Evolutionary conservation across 2,888 invertebrate genomes (phyloP), one percentile per base, ranked within the genome.

Genomic region (Tortrix viridana): DNA sequence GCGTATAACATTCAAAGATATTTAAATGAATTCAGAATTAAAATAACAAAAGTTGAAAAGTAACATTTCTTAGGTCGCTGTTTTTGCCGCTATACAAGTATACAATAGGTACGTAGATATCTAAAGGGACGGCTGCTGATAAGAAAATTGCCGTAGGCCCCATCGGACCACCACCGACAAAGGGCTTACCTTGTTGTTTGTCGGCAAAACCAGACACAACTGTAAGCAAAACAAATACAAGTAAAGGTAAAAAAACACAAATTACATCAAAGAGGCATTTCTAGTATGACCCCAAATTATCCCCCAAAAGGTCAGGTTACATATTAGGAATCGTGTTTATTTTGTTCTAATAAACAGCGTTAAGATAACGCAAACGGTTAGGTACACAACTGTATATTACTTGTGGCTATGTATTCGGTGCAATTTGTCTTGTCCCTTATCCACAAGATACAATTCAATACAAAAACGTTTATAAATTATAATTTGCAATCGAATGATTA

Each of bases 101-200:
- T 62, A 64, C 43, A 43, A 55, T 65, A 63, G 63, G 52, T 59
- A 56, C 58, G 61, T 64, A 60, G 56, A 65, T 62, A 66, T 65
- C 64, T 50, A 61, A 69, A 67, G 58, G 67, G 68, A 71, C 66
- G 68, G 69, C 37, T 62, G 65, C 70, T 73, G 85, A 85, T 85
- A 85, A 83, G 86, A 78, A 85, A 81, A 84, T 80, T 78, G 83
- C 88, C 80, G 74, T 75, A 77, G 85, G 88, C 79, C 71, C 47
- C 70, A 69, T 68, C 74, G 72, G 73, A 71, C 71, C 73, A 69
- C 43, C 69, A 65, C 76, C 77, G 77, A 87, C 88, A 88, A 88
- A 87, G 83, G 82, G 80, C 80, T 81, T 80, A 79, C 82, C 83
- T 62, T 46, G 62, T 85, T 86, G 82, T 81, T 82, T 84, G 48